Percentiles rank a stretch among this genome's conserved stretches.
These are phyloP conservation scores for Akabosia matsudoensis DNA, from an alignment of 1,140 invertebrate genomes.

Conservation along the genomic window DNA sequence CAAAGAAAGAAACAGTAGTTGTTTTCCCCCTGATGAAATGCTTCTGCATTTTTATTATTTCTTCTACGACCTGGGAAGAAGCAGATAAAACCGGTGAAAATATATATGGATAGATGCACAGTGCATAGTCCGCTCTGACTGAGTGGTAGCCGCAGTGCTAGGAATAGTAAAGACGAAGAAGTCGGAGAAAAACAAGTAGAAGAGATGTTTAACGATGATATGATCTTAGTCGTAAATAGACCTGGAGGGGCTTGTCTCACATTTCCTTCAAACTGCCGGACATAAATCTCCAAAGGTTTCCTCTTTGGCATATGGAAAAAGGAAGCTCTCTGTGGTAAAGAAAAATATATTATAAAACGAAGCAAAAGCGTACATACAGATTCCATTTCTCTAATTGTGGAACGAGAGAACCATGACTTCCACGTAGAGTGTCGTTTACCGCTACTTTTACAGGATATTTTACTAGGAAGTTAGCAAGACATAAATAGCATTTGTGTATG, in stretches of 20 bases:
- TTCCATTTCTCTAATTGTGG: not conserved
- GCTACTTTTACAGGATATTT: not conserved
- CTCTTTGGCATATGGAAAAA: slow-evolving; percentile 16
- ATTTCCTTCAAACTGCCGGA: slow-evolving; percentile 39
- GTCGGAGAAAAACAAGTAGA: not conserved
- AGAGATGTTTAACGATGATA: slow-evolving; percentile 13
- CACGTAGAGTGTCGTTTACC: not conserved
- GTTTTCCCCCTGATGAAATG: slow-evolving; percentile 7
- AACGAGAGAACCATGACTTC: too few relatives aligned
- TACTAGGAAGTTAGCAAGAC: not conserved
- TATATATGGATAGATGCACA: not conserved
- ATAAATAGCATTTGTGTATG: not conserved
- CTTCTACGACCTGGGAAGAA: slow-evolving; percentile 10
- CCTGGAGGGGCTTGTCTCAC: slow-evolving; percentile 30
- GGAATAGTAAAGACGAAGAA: not conserved
- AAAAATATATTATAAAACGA: slow-evolving; percentile 9
- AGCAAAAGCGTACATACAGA: not conserved
- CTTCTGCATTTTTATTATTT: slow-evolving; percentile 5
- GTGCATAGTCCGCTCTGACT: not conserved
- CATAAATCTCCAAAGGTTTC: slow-evolving; percentile 16
- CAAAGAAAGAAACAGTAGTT: too few relatives aligned
- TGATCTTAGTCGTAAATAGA: slow-evolving; percentile 14
- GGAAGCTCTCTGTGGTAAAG: slow-evolving; percentile 13
- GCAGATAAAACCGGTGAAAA: not conserved
- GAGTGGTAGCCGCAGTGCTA: not conserved